phyloP scores from a whole-genome alignment of 2,888 invertebrate genomes.

The Scaptomyza polygonia region DNA sequence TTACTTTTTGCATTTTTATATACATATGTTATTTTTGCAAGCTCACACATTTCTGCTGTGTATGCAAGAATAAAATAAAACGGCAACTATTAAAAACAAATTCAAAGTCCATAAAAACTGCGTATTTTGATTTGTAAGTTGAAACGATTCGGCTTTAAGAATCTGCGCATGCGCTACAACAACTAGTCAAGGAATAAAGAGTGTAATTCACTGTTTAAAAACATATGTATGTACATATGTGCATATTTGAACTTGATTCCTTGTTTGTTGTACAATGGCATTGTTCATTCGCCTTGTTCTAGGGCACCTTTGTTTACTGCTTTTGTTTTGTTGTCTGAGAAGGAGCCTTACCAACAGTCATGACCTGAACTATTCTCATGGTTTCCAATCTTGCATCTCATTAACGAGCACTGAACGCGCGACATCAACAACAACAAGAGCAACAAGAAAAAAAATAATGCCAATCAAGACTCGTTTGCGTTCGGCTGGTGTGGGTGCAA shows the following conservation, averaged over 20 bases:
- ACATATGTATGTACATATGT: too few relatives aligned
- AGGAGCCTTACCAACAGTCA: constrained; percentile 48
- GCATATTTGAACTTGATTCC: constrained; percentile 4
- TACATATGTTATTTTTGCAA: constrained; percentile 14
- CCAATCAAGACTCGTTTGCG: constrained; percentile 77
- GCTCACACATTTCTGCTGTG: constrained; percentile 13
- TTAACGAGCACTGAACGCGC: constrained; percentile 65
- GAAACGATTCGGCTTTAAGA: constrained; percentile 26
- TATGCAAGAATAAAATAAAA: constrained; percentile 11
- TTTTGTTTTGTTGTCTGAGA: constrained; percentile 31
- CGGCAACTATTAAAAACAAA: constrained; percentile 63
- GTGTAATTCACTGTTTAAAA: not conserved
- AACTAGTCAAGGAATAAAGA: constrained; percentile 1
- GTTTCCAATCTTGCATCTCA: constrained; percentile 63
- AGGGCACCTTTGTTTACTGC: constrained; percentile 21
- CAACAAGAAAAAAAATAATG: constrained; percentile 23
- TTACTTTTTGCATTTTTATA: constrained; percentile 21
- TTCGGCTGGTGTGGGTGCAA: constrained; percentile 61
- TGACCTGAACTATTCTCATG: constrained; percentile 47
- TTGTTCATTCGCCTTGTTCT: constrained; percentile 39
- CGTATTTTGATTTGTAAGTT: constrained; percentile 43
- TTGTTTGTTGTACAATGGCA: constrained; percentile 31
- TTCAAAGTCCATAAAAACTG: constrained; percentile 72
- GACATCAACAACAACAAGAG: constrained; percentile 23
- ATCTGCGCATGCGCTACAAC: constrained; percentile 51